These are phyloP conservation scores for Brienomyrus longianalis DNA, from an alignment of 2,113 vertebrate species.

Conservation along the genomic window DNA sequence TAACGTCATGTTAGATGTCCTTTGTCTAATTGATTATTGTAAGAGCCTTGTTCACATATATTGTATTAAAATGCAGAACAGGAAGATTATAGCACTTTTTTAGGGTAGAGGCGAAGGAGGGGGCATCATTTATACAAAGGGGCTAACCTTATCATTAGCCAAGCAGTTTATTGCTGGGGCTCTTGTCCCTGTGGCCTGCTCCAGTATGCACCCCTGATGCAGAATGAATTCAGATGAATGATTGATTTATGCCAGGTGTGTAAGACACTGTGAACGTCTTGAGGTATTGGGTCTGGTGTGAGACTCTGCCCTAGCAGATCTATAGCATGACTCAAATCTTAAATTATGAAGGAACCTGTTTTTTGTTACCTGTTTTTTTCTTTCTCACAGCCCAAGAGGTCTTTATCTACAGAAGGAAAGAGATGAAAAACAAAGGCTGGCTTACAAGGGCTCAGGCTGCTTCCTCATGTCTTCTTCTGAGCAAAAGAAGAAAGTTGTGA, in stretches of 20 bases:
- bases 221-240: not conserved
- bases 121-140: not conserved
- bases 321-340: not conserved
- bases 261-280: not conserved
- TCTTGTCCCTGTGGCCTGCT: not conserved
- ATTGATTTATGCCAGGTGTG: not conserved
- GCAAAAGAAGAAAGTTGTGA: not conserved
- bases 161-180: not conserved
- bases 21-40: not conserved
- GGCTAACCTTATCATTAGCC: not conserved
- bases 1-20: not conserved
- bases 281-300: not conserved
- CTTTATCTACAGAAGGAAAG: not conserved
- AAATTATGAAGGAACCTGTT: not conserved
- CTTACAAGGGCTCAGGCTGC: not conserved
- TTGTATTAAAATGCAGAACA: not conserved
- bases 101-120: not conserved
- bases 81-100: not conserved
- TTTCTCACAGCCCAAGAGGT: not conserved
- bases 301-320: not conserved
- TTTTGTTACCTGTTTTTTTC: not conserved
- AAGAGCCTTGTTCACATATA: not conserved
- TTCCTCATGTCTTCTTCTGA: not conserved
- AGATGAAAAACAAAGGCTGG: not conserved
- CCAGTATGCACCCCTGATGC: not conserved